Evolutionary conservation across 2,888 invertebrate genomes (phyloP).

Genomic region (Drosophila rellima): DNA sequence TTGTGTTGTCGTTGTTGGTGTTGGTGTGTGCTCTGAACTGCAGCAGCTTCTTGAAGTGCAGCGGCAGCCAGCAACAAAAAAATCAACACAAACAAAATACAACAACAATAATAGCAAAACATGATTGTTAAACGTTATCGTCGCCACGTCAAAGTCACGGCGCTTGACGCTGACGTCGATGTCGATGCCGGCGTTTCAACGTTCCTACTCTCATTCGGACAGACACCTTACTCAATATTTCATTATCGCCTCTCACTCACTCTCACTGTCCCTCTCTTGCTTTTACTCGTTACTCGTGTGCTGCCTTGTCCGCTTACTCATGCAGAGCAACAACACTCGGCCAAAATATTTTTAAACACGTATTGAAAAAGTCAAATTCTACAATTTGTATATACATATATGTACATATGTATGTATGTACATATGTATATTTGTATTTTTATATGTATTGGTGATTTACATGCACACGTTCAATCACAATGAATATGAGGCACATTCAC

Average conservation of each 20-base stretch:
- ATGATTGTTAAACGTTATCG: constrained; percentile 61
- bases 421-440: too few relatives aligned
- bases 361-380: constrained; percentile 36
- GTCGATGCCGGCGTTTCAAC: constrained; percentile 57
- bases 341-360: constrained; percentile 56
- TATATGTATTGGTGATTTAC: too few relatives aligned
- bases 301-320: constrained; percentile 36
- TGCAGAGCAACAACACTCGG: constrained; percentile 26
- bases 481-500: constrained; percentile 21
- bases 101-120: constrained; percentile 40
- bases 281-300: background rate
- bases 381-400: background rate
- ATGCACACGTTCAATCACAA: background rate
- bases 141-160: constrained; percentile 72
- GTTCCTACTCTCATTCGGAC: constrained; percentile 21
- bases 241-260: background rate
- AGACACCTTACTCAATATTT: constrained; percentile 46
- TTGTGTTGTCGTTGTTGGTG: constrained; percentile 11
- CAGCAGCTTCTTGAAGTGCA: constrained; percentile 46
- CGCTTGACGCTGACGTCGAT: constrained; percentile 62
- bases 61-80: constrained; percentile 36
- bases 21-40: constrained; percentile 29
- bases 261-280: background rate
- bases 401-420: background rate
- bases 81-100: constrained; percentile 28